Evolutionary conservation across 2,797 vertebrate genomes (phyloP), one percentile per base, ranked within the genome.

Genomic region (Semotilus atromaculatus): DNA sequence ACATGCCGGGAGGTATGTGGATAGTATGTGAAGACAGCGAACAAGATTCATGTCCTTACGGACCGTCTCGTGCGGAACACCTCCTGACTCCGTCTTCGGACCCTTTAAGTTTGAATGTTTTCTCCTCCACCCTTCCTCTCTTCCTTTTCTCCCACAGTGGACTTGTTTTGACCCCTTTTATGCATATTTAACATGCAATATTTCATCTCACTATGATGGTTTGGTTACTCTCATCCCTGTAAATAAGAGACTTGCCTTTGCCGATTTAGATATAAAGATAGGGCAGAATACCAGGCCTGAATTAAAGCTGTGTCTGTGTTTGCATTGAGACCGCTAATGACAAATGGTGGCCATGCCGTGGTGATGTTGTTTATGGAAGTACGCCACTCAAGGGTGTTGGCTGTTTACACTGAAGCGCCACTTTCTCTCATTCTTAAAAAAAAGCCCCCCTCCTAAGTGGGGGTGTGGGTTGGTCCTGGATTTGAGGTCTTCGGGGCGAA

Each of bases 331-430:
- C 93, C 93, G 82, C 94, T 92, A 91, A 94, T 94, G 92, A 92
- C 92, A 93, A 94, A 94, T 88, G 91, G 93, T 80, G 93, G 89
- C 89, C 90, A 92, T 89, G 86, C 87, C 34, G 90, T 88, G 90
- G 92, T 91, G 91, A 89, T 92, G 93, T 93, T 94, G 92, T 94
- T 94, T 93, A 92, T 93, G 92, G 90, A 94, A 90, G 91, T 92
- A 87, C 88, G 82, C 92, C 92, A 94, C 94, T 94, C 91, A 87
- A 93, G 93, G 93, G 92, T 93, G 93, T 94, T 94, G 92, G 90
- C 93, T 94, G 93, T 94, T 95, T 94, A 92, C 92, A 90, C 88
- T 91, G 90, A 94, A 91, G 90, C 90, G 83, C 93, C 91, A 92
- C 91, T 90, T 89, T 92, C 88, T 91, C 91, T 92, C 92, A 91